Evolutionary conservation across 1,140 invertebrate species (phyloP), one percentile per base, ranked within the genome.

Genomic region (Drosophila bocki): DNA sequence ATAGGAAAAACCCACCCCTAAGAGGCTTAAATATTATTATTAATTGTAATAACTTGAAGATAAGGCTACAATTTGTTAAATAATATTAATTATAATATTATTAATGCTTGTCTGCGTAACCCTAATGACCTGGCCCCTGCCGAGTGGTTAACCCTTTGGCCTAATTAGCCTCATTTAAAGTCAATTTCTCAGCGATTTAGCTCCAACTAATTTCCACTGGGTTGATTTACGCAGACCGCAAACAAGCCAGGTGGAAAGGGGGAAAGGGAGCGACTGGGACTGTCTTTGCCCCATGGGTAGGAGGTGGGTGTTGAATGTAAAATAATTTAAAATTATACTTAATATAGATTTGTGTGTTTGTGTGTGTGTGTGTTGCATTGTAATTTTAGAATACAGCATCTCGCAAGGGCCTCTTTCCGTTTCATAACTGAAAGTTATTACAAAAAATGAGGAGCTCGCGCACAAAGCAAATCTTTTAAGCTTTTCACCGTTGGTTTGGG

Each of bases 381-480:
- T 85, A 84, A 84, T 85, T 84, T 81, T 85, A 85, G 82, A 85
- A 84, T 68, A 67, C 63, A 68, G 56, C 72, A 64, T 67, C 60
- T 47, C 67, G 45, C 45, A 44, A 44, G n/a, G 47, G 56, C 37
- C 61, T 37, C 59, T 13, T 15, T 13, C 17, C 17, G 44, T 51
- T 70, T 70, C 29, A 45, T 74, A 61, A 61, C 59, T 37, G 32
- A 42, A 57, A 75, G 72, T 75, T 47, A 75, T 75, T 75, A 75
- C 53, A 57, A 50, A 15, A 68, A 58, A 44, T 26, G 39, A 29
- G 54, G 13, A 48, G 58, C 56, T 45, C 26, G 44, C 26, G 44
- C 47, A 39, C 37, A 48, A 29, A 45, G 59, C 13, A 80, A 86
- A 85, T 85, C 82, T 75, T 82, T 82, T 82, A 86, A 85, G 75